phyloP scores from a whole-genome alignment of 92 coral and sea anemone genomes.

The Phenganax marumi region DNA sequence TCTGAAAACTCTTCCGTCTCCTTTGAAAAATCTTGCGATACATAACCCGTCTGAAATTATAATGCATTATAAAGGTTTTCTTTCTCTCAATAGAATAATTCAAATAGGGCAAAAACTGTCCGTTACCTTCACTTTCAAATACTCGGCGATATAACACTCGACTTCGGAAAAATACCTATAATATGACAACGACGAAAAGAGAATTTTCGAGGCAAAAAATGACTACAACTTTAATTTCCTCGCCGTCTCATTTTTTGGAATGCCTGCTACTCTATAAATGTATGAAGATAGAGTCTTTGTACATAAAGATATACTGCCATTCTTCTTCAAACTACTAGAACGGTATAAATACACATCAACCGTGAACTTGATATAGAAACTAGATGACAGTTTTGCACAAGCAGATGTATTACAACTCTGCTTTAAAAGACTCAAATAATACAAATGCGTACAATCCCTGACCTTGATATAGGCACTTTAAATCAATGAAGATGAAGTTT shows the following conservation, averaged over 20 bases:
- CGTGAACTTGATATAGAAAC: too few species aligned
- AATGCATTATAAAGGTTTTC: background rate
- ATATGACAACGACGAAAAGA: background rate
- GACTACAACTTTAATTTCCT: background rate
- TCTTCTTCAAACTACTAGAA: background rate
- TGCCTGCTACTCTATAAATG: too few species aligned
- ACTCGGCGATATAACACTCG: conserved; percentile 72
- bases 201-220: background rate
- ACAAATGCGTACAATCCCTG: too few species aligned
- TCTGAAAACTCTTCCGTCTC: conserved; percentile 25
- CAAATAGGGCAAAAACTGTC: background rate
- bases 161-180: conserved; percentile 83
- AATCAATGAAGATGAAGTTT: background rate
- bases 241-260: too few species aligned
- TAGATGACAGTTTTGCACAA: too few species aligned
- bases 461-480: too few species aligned
- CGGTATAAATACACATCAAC: too few species aligned
- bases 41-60: conserved; percentile 28
- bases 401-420: too few species aligned
- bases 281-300: too few species aligned
- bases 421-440: too few species aligned
- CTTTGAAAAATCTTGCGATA: conserved; percentile 23
- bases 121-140: conserved; percentile 79
- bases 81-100: background rate
- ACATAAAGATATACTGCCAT: background rate